These are phyloP conservation scores for Grapholita molesta DNA, from an alignment of 1,140 invertebrate species.

Conservation along the genomic window DNA sequence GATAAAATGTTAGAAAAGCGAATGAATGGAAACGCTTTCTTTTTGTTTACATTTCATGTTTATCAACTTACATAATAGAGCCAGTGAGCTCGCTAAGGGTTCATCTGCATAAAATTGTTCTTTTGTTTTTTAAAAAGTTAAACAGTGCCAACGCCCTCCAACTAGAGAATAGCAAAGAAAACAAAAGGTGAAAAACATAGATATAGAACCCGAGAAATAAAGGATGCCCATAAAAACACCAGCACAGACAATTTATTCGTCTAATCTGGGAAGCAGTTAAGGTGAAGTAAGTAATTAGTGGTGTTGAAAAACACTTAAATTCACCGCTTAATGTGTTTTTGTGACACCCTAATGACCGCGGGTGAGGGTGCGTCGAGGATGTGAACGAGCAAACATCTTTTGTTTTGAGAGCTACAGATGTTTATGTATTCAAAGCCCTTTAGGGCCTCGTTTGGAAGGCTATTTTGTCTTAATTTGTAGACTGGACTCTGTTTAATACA, in stretches of 20 bases:
- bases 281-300: conserved; percentile 44
- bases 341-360: conserved; percentile 41
- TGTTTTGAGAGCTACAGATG: background rate
- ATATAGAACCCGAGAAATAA: conserved; percentile 18
- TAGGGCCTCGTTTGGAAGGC: background rate
- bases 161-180: background rate
- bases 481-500: too few species aligned
- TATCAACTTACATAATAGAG: too few species aligned
- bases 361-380: conserved; percentile 31
- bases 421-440: background rate
- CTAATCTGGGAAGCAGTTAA: conserved; percentile 43
- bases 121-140: background rate
- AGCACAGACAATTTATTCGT: conserved; percentile 28
- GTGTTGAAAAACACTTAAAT: conserved; percentile 46
- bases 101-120: too few species aligned
- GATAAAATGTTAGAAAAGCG: too few species aligned
- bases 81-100: too few species aligned
- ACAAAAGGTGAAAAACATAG: background rate
- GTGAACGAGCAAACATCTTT: conserved; percentile 38
- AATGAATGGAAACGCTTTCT: too few species aligned
- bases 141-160: background rate
- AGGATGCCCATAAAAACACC: conserved; percentile 24
- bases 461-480: background rate
- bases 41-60: too few species aligned
- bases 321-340: conserved; percentile 42